Evolutionary conservation across 2,113 vertebrate genomes (phyloP), one percentile per base, ranked within the genome.

Genomic region (Brachyistius frenatus): DNA sequence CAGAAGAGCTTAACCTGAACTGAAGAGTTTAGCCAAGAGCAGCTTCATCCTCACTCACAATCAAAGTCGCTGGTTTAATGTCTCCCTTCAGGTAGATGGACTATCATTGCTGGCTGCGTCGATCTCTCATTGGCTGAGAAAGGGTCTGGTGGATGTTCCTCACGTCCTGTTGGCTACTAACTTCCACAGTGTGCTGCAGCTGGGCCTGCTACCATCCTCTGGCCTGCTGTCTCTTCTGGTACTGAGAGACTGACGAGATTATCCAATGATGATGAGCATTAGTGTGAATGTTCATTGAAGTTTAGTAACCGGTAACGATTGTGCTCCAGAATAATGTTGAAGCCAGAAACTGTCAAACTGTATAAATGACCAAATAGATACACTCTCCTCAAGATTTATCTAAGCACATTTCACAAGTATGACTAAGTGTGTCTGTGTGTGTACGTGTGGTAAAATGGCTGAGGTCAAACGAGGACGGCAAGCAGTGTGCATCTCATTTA

Each of bases 91-190:
- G 96, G 95, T 97, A 57, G 97, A 99, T 3, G 98, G 98, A 4
- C 92, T 99, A 5, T 96, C 97, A 1, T 94, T 99, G 73, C 90
- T 99, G 81, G 96, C 97, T 5, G 96, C 98, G 11, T 95, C 97
- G 4, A 89, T 99, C 72, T 95, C 93, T 83, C 91, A 97, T 62
- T 99, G 97, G 98, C 91, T 98, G 69, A 84, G 52, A 53, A 94
- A 84, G 55, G 91, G 93, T 66, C 93, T 90, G 1, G 84, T 78
- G 8, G 90, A 69, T 14, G 96, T 97, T 80, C 98, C 98, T 0
- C 95, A 98, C 8, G 73, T 99, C 71, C 95, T 99, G 49, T 56
- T 99, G 84, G 96, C 97, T 37, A 99, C 98, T 63, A 98, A 99
- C 90, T 99, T 99, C 84, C 96, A 99, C 90, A 98, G 96, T 78